Percentiles rank a stretch among this genome's conserved stretches.
These are phyloP conservation scores for Rhingia rostrata DNA, from an alignment of 2,888 invertebrate genomes.

Conservation along the genomic window DNA sequence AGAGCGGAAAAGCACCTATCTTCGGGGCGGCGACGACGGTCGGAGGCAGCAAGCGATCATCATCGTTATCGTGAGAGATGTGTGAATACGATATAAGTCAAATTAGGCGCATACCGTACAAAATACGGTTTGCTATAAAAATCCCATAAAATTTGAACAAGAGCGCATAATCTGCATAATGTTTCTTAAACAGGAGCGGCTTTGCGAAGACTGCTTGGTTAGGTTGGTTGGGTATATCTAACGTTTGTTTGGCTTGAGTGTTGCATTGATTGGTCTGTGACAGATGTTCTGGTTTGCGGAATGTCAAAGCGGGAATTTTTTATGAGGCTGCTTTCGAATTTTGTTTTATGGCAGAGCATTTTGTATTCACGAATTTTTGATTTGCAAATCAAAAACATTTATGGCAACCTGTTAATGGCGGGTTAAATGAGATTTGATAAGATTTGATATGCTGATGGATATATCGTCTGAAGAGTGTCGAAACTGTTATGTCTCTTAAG, in stretches of 20 bases:
- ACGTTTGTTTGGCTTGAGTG: neutral
- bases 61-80: slow-evolving; percentile 36
- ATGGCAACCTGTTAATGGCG: too few relatives aligned
- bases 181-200: neutral
- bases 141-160: slow-evolving; percentile 4
- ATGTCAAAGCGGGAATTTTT: neutral
- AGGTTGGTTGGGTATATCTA: neutral
- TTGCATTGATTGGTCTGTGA: slow-evolving; percentile 23
- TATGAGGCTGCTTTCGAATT: slow-evolving; percentile 13
- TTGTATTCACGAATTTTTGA: neutral
- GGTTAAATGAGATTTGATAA: too few relatives aligned
- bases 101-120: slow-evolving; percentile 51
- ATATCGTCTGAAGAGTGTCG: too few relatives aligned
- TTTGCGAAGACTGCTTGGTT: too few relatives aligned
- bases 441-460: too few relatives aligned
- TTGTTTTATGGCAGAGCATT: neutral
- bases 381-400: neutral
- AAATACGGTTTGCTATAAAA: slow-evolving; percentile 30
- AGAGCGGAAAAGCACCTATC: slow-evolving; percentile 70
- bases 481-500: too few relatives aligned
- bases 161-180: slow-evolving; percentile 26
- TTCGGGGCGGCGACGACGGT: slow-evolving; percentile 7
- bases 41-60: slow-evolving; percentile 12
- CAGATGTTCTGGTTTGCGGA: slow-evolving; percentile 16
- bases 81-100: slow-evolving; percentile 48